phyloP scores from a whole-genome alignment of 2,888 invertebrate genomes.

The Melangyna quadrimaculata region DNA sequence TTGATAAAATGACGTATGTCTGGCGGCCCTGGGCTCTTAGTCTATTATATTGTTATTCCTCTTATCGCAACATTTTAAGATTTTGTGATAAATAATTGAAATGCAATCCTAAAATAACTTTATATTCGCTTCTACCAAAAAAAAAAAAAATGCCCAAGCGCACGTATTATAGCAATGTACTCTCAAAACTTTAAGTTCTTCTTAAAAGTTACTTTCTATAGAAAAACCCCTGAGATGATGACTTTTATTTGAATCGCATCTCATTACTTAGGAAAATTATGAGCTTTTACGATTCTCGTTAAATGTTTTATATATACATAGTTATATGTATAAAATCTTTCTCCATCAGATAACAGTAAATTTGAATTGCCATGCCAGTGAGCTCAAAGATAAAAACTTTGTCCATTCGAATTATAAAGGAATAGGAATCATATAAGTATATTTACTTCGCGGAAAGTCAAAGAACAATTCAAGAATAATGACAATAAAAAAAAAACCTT shows the following conservation, averaged over 20 bases:
- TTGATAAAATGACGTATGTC: too few relatives aligned
- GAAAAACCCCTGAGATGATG: not conserved
- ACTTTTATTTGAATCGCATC: slow-evolving; percentile 42
- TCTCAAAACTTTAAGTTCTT: not conserved
- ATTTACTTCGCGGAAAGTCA: not conserved
- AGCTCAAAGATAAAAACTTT: slow-evolving; percentile 22
- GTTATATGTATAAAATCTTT: slow-evolving; percentile 25
- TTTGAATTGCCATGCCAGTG: not conserved
- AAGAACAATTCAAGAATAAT: not conserved
- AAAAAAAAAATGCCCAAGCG: not conserved
- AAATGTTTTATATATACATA: slow-evolving; percentile 35
- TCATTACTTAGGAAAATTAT: slow-evolving; percentile 47
- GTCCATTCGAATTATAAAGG: slow-evolving; percentile 21
- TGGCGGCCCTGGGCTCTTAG: too few relatives aligned
- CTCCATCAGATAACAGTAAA: slow-evolving; percentile 6
- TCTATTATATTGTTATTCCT: too few relatives aligned
- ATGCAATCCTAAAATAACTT: too few relatives aligned
- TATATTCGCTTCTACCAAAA: not conserved
- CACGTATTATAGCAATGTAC: not conserved
- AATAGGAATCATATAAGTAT: slow-evolving; percentile 26
- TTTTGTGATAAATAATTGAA: too few relatives aligned
- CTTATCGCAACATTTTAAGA: too few relatives aligned
- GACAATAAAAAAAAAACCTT: not conserved
- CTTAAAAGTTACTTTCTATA: not conserved
- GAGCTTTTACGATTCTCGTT: slow-evolving; percentile 54